A percentile compares a stretch with the other conserved stretches of the same genome.
These are phyloP conservation scores for Clarias platycephalus DNA, from an alignment of 2,797 vertebrate species.

Conservation along the genomic window DNA sequence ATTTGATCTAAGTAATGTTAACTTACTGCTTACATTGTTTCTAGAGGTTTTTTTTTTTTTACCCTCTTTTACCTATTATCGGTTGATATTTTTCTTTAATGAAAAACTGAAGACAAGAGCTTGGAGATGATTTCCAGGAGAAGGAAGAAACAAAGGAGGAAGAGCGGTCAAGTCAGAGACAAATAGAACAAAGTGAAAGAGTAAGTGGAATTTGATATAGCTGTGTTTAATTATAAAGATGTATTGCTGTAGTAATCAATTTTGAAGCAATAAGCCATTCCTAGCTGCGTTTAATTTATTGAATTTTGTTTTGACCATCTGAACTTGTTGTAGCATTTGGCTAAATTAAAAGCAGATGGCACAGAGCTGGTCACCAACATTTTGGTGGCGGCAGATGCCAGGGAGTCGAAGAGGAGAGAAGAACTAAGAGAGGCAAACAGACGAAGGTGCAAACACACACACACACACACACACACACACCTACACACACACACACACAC, in stretches of 20 bases:
- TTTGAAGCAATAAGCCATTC: background rate
- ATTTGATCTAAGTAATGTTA: background rate
- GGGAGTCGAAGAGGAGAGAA: conserved; percentile 71
- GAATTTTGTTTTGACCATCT: background rate
- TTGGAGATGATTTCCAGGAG: conserved; percentile 59
- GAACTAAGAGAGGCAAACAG: conserved; percentile 71
- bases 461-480: background rate
- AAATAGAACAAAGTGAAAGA: conserved; percentile 72
- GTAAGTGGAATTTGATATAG: conserved; percentile 59
- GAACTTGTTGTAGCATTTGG: conserved; percentile 65
- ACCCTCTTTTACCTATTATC: background rate
- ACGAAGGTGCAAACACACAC: conserved; percentile 69
- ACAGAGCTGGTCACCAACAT: conserved; percentile 77
- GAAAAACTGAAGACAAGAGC: conserved; percentile 63
- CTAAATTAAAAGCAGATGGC: conserved; percentile 72
- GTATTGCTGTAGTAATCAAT: background rate
- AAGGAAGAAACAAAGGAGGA: conserved; percentile 63
- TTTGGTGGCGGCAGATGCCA: conserved; percentile 75
- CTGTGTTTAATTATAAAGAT: background rate
- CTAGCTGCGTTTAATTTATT: background rate
- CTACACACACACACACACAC: background rate
- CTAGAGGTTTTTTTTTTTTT: background rate
- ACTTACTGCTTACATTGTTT: background rate
- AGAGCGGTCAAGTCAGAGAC: conserved; percentile 64
- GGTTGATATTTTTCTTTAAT: conserved; percentile 1